Evolutionary conservation across 2,113 vertebrate genomes (phyloP), one percentile per base, ranked within the genome.

Genomic region (Alethe diademata): DNA sequence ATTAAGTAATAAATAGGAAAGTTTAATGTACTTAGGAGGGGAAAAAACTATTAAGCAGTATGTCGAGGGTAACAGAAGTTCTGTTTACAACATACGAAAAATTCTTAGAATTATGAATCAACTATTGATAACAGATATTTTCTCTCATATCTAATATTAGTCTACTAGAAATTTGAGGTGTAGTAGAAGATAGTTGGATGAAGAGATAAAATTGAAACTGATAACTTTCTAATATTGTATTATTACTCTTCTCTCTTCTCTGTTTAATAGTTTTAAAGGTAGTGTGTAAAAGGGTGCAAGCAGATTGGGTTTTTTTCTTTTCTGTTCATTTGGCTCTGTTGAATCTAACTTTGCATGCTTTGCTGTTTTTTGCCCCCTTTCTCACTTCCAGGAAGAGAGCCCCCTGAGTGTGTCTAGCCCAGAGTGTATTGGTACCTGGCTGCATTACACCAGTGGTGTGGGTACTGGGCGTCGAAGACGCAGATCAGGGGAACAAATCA

Each of bases 401-500:
- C 99, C 99, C 98, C 98, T 99, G 98, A 99, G 99, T 98, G 98
- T 99, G 98, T 99, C 99, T 99, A 99, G 98, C 98, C 99, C 99
- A 98, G 99, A 99, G 98, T 98, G 98, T 98, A 98, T 98, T 98
- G 98, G 98, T 98, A 98, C 98, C 98, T 99, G 99, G 99, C 98
- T 99, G 98, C 99, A 99, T 98, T 99, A 99, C 97, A 99, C 98
- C 98, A 98, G 98, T 98, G 99, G 98, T 99, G 98, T 99, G 98
- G 98, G 98, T 98, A 98, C 99, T 98, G 99, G 98, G 98, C 98
- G 98, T 98, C 98, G 99, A 98, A 99, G 99, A 98, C 98, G 99
- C 98, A 99, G 98, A 99, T 99, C 99, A 99, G 99, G 99, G 98
- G 98, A 99, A 98, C 99, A 99, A 99, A 99, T 98, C 98, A 99